Evolutionary conservation across 2,888 invertebrate species (phyloP).

Genomic region (Julus scanicus): DNA sequence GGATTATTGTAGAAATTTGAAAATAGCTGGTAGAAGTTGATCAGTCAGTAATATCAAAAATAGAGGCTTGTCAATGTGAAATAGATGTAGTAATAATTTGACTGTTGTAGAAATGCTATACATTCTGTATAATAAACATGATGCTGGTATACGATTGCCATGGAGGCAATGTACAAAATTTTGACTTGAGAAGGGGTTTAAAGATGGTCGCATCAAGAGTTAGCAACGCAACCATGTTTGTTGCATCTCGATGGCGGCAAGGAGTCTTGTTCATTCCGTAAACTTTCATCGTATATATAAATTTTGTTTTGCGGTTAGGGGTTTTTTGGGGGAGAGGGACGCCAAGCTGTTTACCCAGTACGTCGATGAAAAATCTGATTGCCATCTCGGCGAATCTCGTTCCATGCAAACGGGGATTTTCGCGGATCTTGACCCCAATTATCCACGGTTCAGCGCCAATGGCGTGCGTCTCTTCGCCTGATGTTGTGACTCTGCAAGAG

Average conservation of each 20-base stretch:
- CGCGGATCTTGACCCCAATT: slow-evolving; percentile 19
- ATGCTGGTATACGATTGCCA: too few relatives aligned
- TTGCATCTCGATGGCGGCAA: background rate
- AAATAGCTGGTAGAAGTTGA: too few relatives aligned
- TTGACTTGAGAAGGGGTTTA: too few relatives aligned
- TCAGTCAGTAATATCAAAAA: too few relatives aligned
- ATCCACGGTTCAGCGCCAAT: slow-evolving; percentile 2
- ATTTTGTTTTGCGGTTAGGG: background rate
- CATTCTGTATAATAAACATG: too few relatives aligned
- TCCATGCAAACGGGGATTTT: slow-evolving; percentile 1
- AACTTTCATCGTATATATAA: background rate
- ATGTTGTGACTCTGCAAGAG: slow-evolving; percentile 1
- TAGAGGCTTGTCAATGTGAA: too few relatives aligned
- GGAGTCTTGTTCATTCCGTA: background rate
- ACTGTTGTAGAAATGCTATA: too few relatives aligned
- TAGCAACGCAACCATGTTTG: background rate
- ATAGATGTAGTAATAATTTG: too few relatives aligned
- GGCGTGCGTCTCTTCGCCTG: background rate
- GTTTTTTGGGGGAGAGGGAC: background rate
- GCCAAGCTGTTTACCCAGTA: background rate
- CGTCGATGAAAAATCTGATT: slow-evolving; percentile 19
- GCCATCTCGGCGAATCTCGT: slow-evolving; percentile 9
- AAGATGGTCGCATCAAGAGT: too few relatives aligned
- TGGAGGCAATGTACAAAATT: too few relatives aligned
- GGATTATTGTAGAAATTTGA: too few relatives aligned